Evolutionary conservation across 2,113 vertebrate genomes (phyloP).

Genomic region (Cepphus grylle): DNA sequence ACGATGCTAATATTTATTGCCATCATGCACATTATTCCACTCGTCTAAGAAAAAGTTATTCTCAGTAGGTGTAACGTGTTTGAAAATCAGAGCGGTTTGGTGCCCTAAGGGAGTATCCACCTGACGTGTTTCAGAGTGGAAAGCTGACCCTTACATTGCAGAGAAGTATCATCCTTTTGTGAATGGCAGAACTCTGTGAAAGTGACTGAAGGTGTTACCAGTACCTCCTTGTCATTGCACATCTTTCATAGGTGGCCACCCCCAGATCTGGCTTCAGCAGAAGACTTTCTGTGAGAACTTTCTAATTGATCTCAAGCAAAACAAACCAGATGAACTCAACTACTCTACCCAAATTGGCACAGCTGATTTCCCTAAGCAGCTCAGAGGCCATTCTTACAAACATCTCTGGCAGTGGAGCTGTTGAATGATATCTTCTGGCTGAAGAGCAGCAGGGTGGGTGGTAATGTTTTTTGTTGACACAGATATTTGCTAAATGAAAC

Average conservation of each 20-base stretch:
- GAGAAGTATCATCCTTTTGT: background rate
- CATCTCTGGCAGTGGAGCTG: background rate
- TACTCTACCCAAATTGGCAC: background rate
- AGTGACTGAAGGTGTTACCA: background rate
- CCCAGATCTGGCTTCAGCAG: background rate
- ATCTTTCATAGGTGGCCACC: background rate
- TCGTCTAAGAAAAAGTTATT: background rate
- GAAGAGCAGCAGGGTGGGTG: background rate
- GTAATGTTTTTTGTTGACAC: background rate
- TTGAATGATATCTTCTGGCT: background rate
- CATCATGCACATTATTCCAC: background rate
- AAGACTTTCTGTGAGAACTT: background rate
- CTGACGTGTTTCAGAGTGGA: background rate
- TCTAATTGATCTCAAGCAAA: background rate
- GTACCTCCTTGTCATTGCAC: background rate
- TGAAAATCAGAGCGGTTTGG: background rate
- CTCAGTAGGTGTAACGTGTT: background rate
- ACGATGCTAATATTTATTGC: background rate
- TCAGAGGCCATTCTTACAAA: background rate
- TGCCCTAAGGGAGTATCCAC: background rate
- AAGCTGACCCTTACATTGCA: background rate
- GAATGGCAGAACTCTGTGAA: background rate
- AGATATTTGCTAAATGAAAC: background rate
- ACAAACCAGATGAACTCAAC: background rate
- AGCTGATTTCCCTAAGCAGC: background rate